These are phyloP conservation scores for Pycnonotus jocosus DNA, from an alignment of 2,113 vertebrate genomes.

Conservation along the genomic window DNA sequence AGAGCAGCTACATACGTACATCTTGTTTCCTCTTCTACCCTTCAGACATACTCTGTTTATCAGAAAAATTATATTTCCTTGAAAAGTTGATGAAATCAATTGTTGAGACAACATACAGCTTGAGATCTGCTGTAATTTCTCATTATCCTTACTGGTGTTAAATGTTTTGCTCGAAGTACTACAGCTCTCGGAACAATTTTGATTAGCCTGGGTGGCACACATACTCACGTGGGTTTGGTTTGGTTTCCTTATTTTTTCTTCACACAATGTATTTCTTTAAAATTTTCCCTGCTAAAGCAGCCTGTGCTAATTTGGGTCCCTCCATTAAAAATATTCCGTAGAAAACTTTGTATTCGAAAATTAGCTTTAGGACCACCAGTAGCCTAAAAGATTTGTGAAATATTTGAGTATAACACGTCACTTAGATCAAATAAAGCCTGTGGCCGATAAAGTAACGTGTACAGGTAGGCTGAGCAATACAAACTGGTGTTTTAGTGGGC, in stretches of 20 bases:
- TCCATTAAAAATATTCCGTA: neutral
- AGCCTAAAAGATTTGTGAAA: neutral
- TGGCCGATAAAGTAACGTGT: fast-evolving
- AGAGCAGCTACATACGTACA: fast-evolving
- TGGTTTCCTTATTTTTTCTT: neutral
- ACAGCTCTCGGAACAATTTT: neutral
- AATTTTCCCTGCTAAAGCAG: neutral
- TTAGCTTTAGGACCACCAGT: too few species aligned
- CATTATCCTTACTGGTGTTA: neutral
- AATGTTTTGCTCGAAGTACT: neutral
- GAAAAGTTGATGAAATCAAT: neutral
- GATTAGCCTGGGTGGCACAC: neutral
- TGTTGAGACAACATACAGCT: neutral
- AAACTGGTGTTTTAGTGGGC: fast-evolving
- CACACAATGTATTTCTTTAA: neutral
- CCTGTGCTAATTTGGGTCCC: neutral
- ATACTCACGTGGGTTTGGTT: fast-evolving
- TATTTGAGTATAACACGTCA: fast-evolving
- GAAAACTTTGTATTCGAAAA: neutral
- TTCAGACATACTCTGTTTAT: neutral
- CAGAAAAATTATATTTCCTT: neutral
- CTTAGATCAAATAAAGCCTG: neutral
- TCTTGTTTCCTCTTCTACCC: neutral
- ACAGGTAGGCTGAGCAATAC: fast-evolving
- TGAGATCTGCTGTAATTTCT: neutral